These are phyloP conservation scores for Drosophila multiciliata DNA, from an alignment of 2,888 invertebrate genomes.

Conservation along the genomic window DNA sequence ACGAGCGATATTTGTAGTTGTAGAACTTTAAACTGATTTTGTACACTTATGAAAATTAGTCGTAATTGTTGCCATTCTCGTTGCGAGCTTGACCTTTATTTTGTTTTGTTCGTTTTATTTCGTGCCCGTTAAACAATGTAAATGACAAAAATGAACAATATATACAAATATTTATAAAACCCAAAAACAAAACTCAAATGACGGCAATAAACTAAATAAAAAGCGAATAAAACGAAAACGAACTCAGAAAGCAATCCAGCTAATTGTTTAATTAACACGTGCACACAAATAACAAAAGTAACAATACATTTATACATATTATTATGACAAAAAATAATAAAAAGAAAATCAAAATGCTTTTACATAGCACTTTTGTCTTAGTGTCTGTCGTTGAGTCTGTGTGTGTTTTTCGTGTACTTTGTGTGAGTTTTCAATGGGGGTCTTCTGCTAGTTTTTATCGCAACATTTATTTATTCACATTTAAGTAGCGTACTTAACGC, in stretches of 20 bases:
- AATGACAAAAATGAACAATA: slow-evolving; percentile 58
- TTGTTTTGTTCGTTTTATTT: slow-evolving; percentile 3
- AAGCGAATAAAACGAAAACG: slow-evolving; percentile 27
- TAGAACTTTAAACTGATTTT: slow-evolving; percentile 42
- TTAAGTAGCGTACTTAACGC: slow-evolving; percentile 41
- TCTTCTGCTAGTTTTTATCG: slow-evolving; percentile 16
- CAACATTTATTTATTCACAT: slow-evolving; percentile 45
- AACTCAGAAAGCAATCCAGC: slow-evolving; percentile 47
- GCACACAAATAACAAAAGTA: slow-evolving; percentile 56
- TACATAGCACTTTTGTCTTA: slow-evolving; percentile 29
- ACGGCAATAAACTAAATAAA: slow-evolving; percentile 10
- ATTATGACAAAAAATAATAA: slow-evolving; percentile 27
- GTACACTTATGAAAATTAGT: slow-evolving; percentile 3
- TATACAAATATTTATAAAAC: slow-evolving; percentile 31
- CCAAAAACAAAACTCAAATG: slow-evolving; percentile 21
- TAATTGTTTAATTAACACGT: slow-evolving; percentile 73
- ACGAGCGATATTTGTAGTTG: slow-evolving; percentile 35
- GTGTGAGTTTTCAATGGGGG: slow-evolving; percentile 11
- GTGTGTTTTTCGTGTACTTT: slow-evolving; percentile 7
- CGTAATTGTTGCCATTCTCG: slow-evolving; percentile 17
- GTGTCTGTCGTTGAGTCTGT: slow-evolving; percentile 9
- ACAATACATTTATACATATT: slow-evolving; percentile 9
- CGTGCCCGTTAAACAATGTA: slow-evolving; percentile 48
- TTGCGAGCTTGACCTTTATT: slow-evolving; percentile 39
- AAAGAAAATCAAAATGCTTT: slow-evolving; percentile 35